Conservation (phyloP, 2,797 vertebrate genomes). For the Hoplostethus atlanticus region DNA sequence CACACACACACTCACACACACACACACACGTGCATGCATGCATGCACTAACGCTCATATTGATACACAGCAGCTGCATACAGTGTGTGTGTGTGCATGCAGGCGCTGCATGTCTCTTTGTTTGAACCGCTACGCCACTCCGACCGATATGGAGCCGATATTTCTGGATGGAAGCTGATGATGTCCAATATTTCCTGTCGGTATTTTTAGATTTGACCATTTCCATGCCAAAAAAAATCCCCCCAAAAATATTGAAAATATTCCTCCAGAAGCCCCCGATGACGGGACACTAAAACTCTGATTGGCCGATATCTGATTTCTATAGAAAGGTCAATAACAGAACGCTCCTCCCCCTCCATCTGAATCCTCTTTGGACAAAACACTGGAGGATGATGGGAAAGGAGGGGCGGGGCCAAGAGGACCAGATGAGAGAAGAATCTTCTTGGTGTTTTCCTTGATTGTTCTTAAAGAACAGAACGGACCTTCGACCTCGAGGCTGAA, state of each 20-base stretch:
- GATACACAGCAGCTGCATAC: neutral
- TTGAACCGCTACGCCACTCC: neutral
- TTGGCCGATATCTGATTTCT: too few relatives aligned
- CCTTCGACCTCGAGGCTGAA: too few relatives aligned
- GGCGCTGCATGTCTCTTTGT: neutral
- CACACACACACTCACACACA: neutral
- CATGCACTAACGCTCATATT: neutral
- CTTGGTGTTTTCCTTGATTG: conserved; percentile 1
- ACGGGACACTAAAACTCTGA: too few relatives aligned
- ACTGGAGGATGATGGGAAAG: neutral
- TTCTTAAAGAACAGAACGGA: conserved; percentile 3
- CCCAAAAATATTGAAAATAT: too few relatives aligned
- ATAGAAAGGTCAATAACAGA: too few relatives aligned
- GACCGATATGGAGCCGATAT: too few relatives aligned
- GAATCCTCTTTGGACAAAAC: neutral
- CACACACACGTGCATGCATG: neutral
- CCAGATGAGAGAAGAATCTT: neutral
- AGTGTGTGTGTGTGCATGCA: neutral
- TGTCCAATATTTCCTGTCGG: too few relatives aligned
- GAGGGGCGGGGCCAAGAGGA: neutral
- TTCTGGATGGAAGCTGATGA: too few relatives aligned
- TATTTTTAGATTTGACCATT: too few relatives aligned
- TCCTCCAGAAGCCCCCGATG: too few relatives aligned
- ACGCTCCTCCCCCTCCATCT: neutral
- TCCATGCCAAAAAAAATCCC: too few relatives aligned